Evolutionary conservation across 2,888 invertebrate genomes (phyloP).

Genomic region (Ochropacha duplaris): DNA sequence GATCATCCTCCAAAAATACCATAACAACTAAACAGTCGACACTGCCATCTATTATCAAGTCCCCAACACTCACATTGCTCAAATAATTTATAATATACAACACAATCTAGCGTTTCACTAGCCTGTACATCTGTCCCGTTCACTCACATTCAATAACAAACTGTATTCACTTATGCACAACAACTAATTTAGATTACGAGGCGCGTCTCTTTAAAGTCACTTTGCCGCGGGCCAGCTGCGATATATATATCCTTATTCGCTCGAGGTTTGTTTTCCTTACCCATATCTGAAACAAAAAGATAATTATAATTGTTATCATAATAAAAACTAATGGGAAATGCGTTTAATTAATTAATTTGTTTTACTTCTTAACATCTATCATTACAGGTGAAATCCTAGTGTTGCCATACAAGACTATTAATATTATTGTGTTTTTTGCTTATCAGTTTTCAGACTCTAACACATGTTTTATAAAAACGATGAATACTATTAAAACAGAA

Average conservation of each 20-base stretch:
- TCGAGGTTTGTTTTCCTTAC: constrained; percentile 90
- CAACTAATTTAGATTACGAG: constrained; percentile 73
- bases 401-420: too few species aligned
- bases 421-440: too few species aligned
- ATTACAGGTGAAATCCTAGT: too few species aligned
- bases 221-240: constrained; percentile 93
- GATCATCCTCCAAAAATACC: background rate
- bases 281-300: constrained; percentile 88
- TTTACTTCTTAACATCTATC: too few species aligned
- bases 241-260: constrained; percentile 92
- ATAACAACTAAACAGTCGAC: background rate
- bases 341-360: too few species aligned
- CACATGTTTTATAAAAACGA: too few species aligned
- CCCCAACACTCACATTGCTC: background rate
- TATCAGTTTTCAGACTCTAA: too few species aligned
- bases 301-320: background rate
- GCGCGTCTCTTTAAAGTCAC: constrained; percentile 93
- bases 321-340: too few species aligned
- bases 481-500: too few species aligned
- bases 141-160: constrained; percentile 3
- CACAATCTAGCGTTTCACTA: constrained; percentile 15
- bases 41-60: background rate
- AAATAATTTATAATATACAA: constrained; percentile 6
- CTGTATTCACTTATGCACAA: constrained; percentile 17
- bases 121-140: background rate